Evolutionary conservation across 2,888 invertebrate species (phyloP), one percentile per base, ranked within the genome.

Genomic region (Oxycera nigricornis): DNA sequence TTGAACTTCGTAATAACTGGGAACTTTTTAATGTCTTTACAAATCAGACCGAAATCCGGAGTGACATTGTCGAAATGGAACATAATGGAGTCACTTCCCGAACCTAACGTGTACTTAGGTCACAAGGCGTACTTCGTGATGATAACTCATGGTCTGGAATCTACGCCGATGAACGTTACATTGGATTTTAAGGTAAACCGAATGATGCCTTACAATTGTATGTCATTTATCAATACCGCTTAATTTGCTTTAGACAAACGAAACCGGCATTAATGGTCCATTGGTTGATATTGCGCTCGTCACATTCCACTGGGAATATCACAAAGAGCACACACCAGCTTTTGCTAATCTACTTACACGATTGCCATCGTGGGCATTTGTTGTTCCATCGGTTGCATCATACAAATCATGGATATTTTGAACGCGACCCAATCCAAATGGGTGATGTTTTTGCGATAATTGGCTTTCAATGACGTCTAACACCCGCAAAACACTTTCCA

Each of bases 291-390:
- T 82, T 41, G 79, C 81, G n/a, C 59, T 82, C 17, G 80, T 82
- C 0, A 81, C 82, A 3, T 79, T 79, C 17, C 80, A 82, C 75
- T 81, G 80, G 78, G 82, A 82, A 73, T 80, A 81, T 61, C 80
- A 82, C 50, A 81, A 81, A 74, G 81, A 81, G 50, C 81, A 81
- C 67, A 82, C 81, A 24, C 79, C 81, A 20, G 77, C 80, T 22
- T 82, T 82, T 78, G 80, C 81, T 6, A 80, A 80, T 77, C 74
- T 82, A 65, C 73, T 82, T 31, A 77, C 78, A 22, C 81, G 81
- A 75, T 61, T 81, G 28, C 82, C 82, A 24, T 79, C 79, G 22
- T 82, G 82, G 82, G 80, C 81, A 1, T 80, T 80, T 74, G 81
- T 79, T 39, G 81, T 82, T 0, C 82, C 82, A 61, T 80, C 81